A percentile compares a stretch with the other conserved stretches of the same genome.
phyloP scores from a whole-genome alignment of 2,113 vertebrate species.

The Strigops habroptila region DNA sequence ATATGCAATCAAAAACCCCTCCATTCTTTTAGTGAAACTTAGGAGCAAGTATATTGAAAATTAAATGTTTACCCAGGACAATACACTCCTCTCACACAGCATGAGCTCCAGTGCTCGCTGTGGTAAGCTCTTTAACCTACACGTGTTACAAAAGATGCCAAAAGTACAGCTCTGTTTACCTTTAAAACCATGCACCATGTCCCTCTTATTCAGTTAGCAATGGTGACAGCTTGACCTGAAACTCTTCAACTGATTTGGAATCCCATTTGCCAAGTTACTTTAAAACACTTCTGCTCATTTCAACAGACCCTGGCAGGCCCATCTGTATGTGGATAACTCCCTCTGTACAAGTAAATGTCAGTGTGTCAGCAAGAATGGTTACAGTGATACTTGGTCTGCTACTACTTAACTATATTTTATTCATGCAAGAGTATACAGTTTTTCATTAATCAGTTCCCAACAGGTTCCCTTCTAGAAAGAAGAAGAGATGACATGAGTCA shows the following conservation, averaged over 20 bases:
- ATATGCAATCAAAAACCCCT: neutral
- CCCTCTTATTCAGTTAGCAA: neutral
- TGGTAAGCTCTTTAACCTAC: neutral
- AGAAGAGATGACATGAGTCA: neutral
- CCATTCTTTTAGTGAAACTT: neutral
- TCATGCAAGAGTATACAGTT: neutral
- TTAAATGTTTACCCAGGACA: slow-evolving; percentile 56
- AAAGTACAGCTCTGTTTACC: slow-evolving; percentile 38
- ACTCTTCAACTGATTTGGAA: neutral
- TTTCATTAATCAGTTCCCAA: neutral
- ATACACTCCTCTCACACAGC: neutral
- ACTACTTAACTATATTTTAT: neutral
- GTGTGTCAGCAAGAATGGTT: neutral
- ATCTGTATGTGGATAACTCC: neutral
- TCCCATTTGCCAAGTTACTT: neutral
- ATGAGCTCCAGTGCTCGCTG: neutral
- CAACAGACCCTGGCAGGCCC: neutral
- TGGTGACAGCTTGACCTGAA: slow-evolving; percentile 34
- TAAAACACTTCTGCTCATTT: neutral
- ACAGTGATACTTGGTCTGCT: neutral
- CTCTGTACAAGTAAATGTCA: neutral
- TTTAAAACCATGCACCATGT: slow-evolving; percentile 1
- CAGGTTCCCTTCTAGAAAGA: neutral
- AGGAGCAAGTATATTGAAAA: neutral
- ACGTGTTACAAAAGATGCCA: neutral